Evolutionary conservation across 2,888 invertebrate species (phyloP).

Genomic region (Spatulosminthurus flaviceps): DNA sequence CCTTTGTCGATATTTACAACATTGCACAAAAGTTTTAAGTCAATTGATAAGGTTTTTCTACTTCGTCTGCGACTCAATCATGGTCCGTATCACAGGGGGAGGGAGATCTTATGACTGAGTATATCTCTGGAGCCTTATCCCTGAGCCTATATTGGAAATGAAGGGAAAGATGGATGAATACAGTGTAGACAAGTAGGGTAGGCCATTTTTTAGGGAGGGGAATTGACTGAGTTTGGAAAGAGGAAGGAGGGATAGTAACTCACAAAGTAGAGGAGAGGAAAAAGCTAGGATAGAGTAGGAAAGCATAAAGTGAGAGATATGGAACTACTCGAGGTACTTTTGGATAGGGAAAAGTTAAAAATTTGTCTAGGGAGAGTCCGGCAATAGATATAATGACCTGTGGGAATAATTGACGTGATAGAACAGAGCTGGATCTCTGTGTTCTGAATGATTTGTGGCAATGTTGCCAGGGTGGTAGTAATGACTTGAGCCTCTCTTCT

Average conservation of each 20-base stretch:
- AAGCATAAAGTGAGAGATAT: slow-evolving; percentile 48
- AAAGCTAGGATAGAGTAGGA: slow-evolving; percentile 32
- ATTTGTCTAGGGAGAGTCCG: slow-evolving; percentile 56
- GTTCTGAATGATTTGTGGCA: slow-evolving; percentile 56
- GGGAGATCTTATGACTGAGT: neutral
- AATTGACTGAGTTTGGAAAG: neutral
- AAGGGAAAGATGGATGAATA: slow-evolving; percentile 31
- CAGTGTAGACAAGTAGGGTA: slow-evolving; percentile 7
- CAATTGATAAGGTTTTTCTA: slow-evolving; percentile 37
- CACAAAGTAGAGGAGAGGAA: slow-evolving; percentile 37
- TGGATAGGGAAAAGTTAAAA: slow-evolving; percentile 53
- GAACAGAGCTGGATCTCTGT: slow-evolving; percentile 45
- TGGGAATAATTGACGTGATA: slow-evolving; percentile 63
- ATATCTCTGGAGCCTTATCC: neutral
- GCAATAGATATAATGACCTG: slow-evolving; percentile 62
- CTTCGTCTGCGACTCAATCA: neutral
- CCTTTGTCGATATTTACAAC: slow-evolving; percentile 43
- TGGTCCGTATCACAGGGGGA: neutral
- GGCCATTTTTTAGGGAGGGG: neutral
- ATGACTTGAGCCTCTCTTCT: slow-evolving; percentile 47
- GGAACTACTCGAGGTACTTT: slow-evolving; percentile 49
- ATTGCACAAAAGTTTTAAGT: slow-evolving; percentile 31
- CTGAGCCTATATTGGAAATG: neutral
- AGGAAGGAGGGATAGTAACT: slow-evolving; percentile 33
- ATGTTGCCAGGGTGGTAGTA: slow-evolving; percentile 49